Base-by-base conservation (phyloP, 2,888 invertebrate species). In the Eumacrocentrus americanus region DNA sequence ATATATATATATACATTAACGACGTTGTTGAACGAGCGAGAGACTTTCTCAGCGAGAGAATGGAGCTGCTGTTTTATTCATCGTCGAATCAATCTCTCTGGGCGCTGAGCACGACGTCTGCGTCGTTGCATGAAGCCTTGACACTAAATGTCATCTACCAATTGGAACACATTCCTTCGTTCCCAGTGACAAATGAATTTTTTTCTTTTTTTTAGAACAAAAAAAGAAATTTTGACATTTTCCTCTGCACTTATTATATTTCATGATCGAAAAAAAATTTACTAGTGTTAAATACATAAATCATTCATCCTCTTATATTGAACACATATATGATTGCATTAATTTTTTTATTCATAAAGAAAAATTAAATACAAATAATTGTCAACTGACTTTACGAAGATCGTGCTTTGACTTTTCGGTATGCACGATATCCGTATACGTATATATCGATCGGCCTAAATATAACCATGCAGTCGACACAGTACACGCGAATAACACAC, bases 381-480 rank as follows among this genome's bases (percentile, higher is more conserved):
- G 20, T 50, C 34, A 9, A 38, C 18, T 4, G 12, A 38, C 12
- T 25, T 53, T 25, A 25, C 18, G 22, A 42, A 42, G 14, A 42
- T 40, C 22, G 18, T 40, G 23, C 23, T 25, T 25, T 25, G 14
- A 40, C 9, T 40, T 16, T 53, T 25, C 53, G 25, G 14, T n/a
- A 22, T 38, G 60, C 56, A 60, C 55, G 62, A 67, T 65, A 62
- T 68, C 62, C 62, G 60, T 64, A 48, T 63, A 63, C 50, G 50
- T 60, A 58, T 61, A 74, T 72, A 77, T 79, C 74, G 77, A 78
- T 77, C 75, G 78, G 75, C 78, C 78, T 78, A 77, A 78, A 79
- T 78, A 74, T 78, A 75, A 75, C 75, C 46, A 14, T 16, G 29
- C 53, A 22, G 22, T 47, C 20, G 42, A 34, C 29, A 50, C 50